Percentiles rank a stretch among this genome's conserved stretches.
phyloP scores from a whole-genome alignment of 2,888 invertebrate genomes.

The Auanema sp. region DNA sequence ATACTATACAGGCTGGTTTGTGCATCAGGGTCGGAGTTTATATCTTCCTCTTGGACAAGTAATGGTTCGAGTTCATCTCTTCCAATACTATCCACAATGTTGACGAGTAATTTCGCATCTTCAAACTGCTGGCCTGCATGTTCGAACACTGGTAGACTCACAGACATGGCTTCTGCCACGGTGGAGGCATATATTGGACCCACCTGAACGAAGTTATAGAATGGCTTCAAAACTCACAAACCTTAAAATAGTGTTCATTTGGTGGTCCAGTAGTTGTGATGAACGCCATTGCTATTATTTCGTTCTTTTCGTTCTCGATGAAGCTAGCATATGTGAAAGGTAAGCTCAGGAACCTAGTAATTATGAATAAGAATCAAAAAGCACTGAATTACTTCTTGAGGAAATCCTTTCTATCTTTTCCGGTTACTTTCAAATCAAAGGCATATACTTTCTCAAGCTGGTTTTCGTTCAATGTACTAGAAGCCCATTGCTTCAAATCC shows the following conservation, averaged over 20 bases:
- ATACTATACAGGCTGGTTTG: constrained; percentile 13
- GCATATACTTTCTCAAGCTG: too few relatives aligned
- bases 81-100: constrained; percentile 12
- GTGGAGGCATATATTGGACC: background rate
- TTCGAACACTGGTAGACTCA: background rate
- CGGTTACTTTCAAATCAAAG: constrained; percentile 26
- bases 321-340: constrained; percentile 24
- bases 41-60: background rate
- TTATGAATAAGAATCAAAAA: too few relatives aligned
- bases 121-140: background rate
- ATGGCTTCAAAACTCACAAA: background rate
- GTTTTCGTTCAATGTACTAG: too few relatives aligned
- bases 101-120: constrained; percentile 12
- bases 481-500: too few relatives aligned
- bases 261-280: constrained; percentile 15
- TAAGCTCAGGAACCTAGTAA: too few relatives aligned
- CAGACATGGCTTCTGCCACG: background rate
- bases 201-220: constrained; percentile 6
- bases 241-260: constrained; percentile 17
- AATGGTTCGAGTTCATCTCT: constrained; percentile 2
- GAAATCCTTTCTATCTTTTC: constrained; percentile 28
- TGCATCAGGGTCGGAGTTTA: constrained; percentile 6
- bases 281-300: constrained; percentile 30
- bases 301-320: constrained; percentile 22
- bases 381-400: constrained; percentile 20